Conservation (phyloP, 2,113 vertebrate species). For the Agelaius phoeniceus region DNA sequence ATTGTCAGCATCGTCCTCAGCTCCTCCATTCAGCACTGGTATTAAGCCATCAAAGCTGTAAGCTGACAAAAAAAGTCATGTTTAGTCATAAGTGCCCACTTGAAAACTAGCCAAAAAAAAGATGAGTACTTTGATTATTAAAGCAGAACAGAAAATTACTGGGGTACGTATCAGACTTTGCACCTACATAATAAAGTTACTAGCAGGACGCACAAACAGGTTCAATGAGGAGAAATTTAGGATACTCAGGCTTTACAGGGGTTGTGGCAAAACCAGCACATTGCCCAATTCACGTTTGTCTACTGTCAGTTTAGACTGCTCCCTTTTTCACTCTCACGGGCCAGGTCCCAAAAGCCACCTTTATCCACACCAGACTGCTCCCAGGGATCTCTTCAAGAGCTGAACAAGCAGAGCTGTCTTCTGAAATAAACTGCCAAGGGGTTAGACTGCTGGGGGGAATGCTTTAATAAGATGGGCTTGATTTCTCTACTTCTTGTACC, state of each 20-base stretch:
- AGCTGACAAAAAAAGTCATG: constrained; percentile 35
- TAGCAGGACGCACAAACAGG: background rate
- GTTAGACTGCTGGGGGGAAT: background rate
- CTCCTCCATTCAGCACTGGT: constrained; percentile 61
- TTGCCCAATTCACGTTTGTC: rapidly evolving
- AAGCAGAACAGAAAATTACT: background rate
- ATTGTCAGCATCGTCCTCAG: constrained; percentile 80
- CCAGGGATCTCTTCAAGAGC: background rate
- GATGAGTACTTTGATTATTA: background rate
- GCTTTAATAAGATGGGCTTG: background rate
- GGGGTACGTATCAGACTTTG: background rate
- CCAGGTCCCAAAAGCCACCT: background rate
- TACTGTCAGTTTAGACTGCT: background rate
- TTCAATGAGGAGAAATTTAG: background rate
- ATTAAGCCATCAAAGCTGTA: constrained; percentile 62
- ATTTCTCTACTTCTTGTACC: background rate
- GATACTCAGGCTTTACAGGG: background rate
- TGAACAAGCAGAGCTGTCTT: background rate
- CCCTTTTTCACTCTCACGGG: background rate
- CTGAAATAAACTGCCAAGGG: background rate
- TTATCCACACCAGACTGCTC: background rate
- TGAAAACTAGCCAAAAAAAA: background rate
- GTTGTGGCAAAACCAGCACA: background rate
- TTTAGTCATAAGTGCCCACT: background rate
- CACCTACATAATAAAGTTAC: background rate